Conservation (phyloP, 2,113 vertebrate species). For the Rafetus swinhoei region DNA sequence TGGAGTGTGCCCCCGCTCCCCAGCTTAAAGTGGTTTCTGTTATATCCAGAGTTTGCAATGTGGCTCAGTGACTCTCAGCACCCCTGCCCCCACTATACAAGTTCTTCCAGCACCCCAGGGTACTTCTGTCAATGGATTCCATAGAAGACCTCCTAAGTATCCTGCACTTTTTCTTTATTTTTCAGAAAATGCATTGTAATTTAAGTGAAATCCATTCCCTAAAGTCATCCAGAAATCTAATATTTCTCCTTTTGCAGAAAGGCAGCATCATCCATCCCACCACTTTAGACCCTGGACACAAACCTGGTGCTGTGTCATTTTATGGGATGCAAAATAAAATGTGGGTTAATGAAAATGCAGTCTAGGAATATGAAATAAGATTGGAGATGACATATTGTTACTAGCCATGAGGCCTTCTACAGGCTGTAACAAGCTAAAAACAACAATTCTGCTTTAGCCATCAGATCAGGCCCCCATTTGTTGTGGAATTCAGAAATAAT, state of each 20-base stretch:
- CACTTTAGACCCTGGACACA: neutral
- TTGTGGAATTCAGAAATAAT: constrained; percentile 76
- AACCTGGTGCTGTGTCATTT: constrained; percentile 22
- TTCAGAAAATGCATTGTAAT: neutral
- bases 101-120: no score
- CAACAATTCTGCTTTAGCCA: constrained; percentile 52
- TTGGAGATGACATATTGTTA: constrained; percentile 68
- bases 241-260: neutral
- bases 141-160: neutral
- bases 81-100: no score
- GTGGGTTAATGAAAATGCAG: constrained; percentile 50
- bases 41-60: no score
- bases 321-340: constrained; percentile 28
- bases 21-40: no score
- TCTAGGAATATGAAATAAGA: constrained; percentile 54
- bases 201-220: neutral
- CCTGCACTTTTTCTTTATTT: neutral
- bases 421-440: constrained; percentile 45
- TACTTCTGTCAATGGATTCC: neutral
- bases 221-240: neutral
- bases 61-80: no score
- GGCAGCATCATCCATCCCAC: neutral
- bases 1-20: no score
- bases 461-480: constrained; percentile 51
- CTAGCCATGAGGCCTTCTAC: constrained; percentile 64